Base-by-base conservation (phyloP, 2,113 vertebrate species). In the Trinectes maculatus region DNA sequence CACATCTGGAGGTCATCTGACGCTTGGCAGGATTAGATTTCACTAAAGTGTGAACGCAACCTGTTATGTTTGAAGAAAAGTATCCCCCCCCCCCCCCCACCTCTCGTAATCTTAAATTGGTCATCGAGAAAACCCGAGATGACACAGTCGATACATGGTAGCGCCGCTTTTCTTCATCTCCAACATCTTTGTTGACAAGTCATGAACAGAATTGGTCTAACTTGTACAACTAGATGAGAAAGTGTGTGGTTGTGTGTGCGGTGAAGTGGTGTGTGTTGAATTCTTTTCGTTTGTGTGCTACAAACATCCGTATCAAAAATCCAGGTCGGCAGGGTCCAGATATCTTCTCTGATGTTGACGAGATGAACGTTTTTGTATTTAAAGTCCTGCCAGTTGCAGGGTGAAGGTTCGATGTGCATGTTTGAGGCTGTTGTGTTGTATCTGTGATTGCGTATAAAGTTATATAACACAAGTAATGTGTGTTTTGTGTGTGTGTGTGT, bases 381-480 rank as follows among this genome's bases (percentile, higher is more conserved):
- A 71, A n/a, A 4, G 0, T 12, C 48, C 48, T 69, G 34, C 52
- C 68, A 44, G 26, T 25, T 19, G 49, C 61, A 56, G 34, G 39
- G 48, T 67, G 47, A 11, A 33, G 5, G 25, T 34, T 25, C 21
- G 8, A 53, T 33, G 29, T 36, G 39, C 39, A 21, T 22, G 21
- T 57, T 40, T 49, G 29, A 65, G 46, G 21, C 56, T 51, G 18
- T 74, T 56, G 63, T 61, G 15, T 24, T 61, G 29, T 42, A 36
- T 34, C 31, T 31, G 56, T 9, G 12, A 28, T 42, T 55, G 34
- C 39, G 40, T 66, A 22, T 52, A 22, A 67, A 67, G 53, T 81
- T 82, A 60, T 37, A 44, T 68, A 79, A 80, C 52, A 4, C 22
- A 8, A 44, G 33, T 51, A 25, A 60, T 74, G 53, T 42, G 49